Base-by-base conservation (phyloP, 35 echinoderm and acorn worm species). In the Hemicentrotus pulcherrimus region DNA sequence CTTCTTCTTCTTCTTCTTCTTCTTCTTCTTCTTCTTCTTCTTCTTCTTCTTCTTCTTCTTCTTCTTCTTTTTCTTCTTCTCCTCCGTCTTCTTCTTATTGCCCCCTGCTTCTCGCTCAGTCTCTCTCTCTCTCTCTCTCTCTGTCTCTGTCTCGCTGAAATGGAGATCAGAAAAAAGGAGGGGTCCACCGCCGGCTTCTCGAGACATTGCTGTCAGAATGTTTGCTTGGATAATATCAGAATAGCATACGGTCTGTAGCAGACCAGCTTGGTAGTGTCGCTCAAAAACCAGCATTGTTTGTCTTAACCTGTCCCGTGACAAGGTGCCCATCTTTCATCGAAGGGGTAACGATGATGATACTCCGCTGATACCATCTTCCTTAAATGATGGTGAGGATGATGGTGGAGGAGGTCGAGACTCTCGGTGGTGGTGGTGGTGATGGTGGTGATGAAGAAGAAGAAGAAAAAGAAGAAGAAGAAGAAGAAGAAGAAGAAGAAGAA, bases 181-280 rank as follows among this genome's bases (percentile, higher is more conserved):
- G 19, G 6, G 24, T 78, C 65, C 28, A 78, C 6, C 65, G 65
- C 22, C 11, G 19, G 9, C 33, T 88, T 90, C 88, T 90, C 32
- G 88, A 45, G 24, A 90, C 88, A 90, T 32, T 90, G 88, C 88
- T 90, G 88, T 45, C 88, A 90, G 46, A 32, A 90, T 90, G 88
- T 90, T 90, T 90, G 88, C 88, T 90, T 90, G 19, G 88, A 90
- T 90, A 90, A 90, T 90, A 90, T 90, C 88, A 90, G 88, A 90
- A 90, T 90, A 16, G 88, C 88, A 90, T 90, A 90, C 88, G 88
- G 88, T 90, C 32, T 90, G 88, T 47, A 28, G 46, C 88, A 78
- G 65, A 78, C 65, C 65, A 78, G 65, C 22, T 78, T 28, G 65
- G 65, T 7, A 78, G 65, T 78, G 65, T n/a, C 65, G 65, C 65